Evolutionary conservation across 2,888 invertebrate species (phyloP).

Genomic region (Neoaliturus tenellus): DNA sequence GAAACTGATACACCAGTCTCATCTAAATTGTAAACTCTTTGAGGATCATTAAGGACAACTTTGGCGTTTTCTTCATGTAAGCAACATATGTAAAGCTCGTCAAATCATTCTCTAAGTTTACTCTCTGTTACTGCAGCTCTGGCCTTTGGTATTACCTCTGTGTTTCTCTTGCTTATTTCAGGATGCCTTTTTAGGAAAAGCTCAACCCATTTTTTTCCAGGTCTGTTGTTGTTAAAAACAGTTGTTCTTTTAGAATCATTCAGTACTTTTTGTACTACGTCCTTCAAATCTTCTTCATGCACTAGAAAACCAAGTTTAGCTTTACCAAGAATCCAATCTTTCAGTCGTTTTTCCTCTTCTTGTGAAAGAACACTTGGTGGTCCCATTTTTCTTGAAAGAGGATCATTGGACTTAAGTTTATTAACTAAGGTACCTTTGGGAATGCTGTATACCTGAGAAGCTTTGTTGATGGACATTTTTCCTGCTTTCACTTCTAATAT

Average conservation of each 20-base stretch:
- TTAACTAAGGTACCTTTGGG: slow-evolving; percentile 37
- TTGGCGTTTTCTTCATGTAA: slow-evolving; percentile 61
- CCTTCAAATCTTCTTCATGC: slow-evolving; percentile 65
- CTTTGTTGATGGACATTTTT: slow-evolving; percentile 9
- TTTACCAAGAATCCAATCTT: slow-evolving; percentile 65
- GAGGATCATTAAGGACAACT: slow-evolving; percentile 39
- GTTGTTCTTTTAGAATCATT: slow-evolving; percentile 60
- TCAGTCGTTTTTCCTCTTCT: slow-evolving; percentile 4
- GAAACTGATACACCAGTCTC: slow-evolving; percentile 63
- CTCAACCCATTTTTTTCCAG: slow-evolving; percentile 67
- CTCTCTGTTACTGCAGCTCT: slow-evolving; percentile 65
- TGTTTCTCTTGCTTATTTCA: slow-evolving; percentile 61
- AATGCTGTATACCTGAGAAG: slow-evolving; percentile 17
- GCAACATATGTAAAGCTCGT: slow-evolving; percentile 51
- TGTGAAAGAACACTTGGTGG: background rate
- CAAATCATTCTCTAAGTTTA: slow-evolving; percentile 65
- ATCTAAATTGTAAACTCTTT: slow-evolving; percentile 65
- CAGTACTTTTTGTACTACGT: slow-evolving; percentile 64
- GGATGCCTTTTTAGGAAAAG: slow-evolving; percentile 67
- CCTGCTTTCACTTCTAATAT: background rate
- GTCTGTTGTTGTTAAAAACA: slow-evolving; percentile 64
- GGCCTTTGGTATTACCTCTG: slow-evolving; percentile 24
- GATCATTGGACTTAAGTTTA: slow-evolving; percentile 11
- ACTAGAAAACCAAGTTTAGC: slow-evolving; percentile 66
- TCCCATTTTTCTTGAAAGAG: slow-evolving; percentile 36